Conservation (phyloP, 2,888 invertebrate genomes). For the Polyommatus iphigenia region DNA sequence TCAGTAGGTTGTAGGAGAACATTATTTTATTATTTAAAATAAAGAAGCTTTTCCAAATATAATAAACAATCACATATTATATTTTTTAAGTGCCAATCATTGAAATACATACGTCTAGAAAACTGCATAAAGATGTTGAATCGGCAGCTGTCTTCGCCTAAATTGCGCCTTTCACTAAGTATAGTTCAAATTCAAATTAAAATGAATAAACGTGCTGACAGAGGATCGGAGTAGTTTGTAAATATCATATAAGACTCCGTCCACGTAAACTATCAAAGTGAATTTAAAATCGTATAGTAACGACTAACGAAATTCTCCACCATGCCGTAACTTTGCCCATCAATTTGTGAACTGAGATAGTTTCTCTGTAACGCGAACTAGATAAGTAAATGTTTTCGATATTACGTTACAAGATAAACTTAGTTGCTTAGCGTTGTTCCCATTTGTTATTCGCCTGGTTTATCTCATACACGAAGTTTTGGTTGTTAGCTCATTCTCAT, state of each 20-base stretch:
- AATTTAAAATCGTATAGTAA: conserved; percentile 16
- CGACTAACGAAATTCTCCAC: conserved; percentile 12
- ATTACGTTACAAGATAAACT: conserved; percentile 28
- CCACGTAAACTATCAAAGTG: not conserved
- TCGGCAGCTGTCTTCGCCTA: no score
- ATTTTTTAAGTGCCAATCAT: no score
- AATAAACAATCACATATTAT: no score
- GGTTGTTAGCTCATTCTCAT: conserved; percentile 10
- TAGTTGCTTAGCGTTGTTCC: conserved; percentile 22
- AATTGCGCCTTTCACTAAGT: no score
- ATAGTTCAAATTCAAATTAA: not conserved
- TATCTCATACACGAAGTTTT: conserved; percentile 22
- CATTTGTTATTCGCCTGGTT: conserved; percentile 24
- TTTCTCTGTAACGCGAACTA: conserved; percentile 9
- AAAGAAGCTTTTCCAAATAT: no score
- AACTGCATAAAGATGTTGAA: no score
- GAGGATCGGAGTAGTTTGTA: not conserved
- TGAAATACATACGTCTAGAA: no score
- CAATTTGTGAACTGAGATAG: conserved; percentile 23
- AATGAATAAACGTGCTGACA: not conserved
- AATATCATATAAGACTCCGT: not conserved
- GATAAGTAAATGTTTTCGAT: conserved; percentile 28
- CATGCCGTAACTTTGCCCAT: conserved; percentile 12
- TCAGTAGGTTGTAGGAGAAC: no score
- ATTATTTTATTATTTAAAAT: no score